These are phyloP conservation scores for Magallana nippona DNA, from an alignment of 2,888 invertebrate genomes.

Conservation along the genomic window DNA sequence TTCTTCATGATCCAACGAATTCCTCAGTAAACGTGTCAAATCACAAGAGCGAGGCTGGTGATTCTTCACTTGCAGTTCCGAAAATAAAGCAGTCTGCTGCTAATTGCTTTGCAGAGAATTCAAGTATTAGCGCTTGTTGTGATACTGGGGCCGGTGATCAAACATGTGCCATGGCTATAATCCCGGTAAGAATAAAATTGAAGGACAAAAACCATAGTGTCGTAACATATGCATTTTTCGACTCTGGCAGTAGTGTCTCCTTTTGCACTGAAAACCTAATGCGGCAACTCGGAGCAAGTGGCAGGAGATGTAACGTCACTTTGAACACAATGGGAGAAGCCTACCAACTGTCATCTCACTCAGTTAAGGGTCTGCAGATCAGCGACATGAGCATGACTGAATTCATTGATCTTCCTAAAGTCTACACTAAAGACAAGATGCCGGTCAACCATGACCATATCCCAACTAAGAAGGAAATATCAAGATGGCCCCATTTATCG, in stretches of 20 bases:
- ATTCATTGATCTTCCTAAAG: constrained; percentile 41
- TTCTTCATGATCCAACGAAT: constrained; percentile 37
- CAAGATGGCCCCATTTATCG: constrained; percentile 47
- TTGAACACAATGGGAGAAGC: constrained; percentile 39
- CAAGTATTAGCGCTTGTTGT: neutral
- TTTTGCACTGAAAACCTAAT: constrained; percentile 42
- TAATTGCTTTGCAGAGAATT: neutral
- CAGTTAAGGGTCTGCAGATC: constrained; percentile 40
- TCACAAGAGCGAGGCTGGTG: neutral
- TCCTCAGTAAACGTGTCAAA: neutral
- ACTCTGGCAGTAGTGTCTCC: constrained; percentile 42
- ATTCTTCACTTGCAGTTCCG: neutral
- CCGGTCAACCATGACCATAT: constrained; percentile 46
- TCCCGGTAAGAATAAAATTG: constrained; percentile 36
- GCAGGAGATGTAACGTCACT: neutral
- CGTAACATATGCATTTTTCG: constrained; percentile 42
- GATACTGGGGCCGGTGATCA: constrained; percentile 41
- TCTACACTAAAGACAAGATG: constrained; percentile 47
- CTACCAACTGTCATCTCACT: constrained; percentile 13
- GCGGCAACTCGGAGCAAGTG: neutral
- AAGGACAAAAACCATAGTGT: constrained; percentile 28
- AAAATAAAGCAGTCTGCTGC: neutral
- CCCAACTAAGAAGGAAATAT: constrained; percentile 47
- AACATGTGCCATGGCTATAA: constrained; percentile 45
- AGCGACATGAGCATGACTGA: constrained; percentile 36